Conservation (phyloP, 2,888 invertebrate species). For the Ellobium chinense region DNA sequence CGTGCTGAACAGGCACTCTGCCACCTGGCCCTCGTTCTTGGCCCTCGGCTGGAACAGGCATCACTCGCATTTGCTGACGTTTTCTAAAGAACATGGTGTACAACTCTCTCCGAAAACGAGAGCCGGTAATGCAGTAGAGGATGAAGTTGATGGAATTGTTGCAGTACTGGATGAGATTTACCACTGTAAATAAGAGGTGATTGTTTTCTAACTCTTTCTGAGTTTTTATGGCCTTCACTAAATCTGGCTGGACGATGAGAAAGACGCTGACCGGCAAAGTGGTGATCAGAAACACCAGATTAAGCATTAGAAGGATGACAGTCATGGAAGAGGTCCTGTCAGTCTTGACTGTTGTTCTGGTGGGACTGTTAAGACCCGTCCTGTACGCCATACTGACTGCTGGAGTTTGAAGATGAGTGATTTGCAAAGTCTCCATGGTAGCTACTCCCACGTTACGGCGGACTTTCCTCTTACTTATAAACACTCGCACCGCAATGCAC, state of each 20-base stretch:
- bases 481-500: slow-evolving; percentile 56
- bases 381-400: not conserved
- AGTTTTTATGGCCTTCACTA: slow-evolving; percentile 26
- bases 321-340: slow-evolving; percentile 63
- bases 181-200: not conserved
- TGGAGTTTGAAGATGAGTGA: not conserved
- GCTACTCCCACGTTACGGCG: slow-evolving; percentile 7
- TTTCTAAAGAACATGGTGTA: slow-evolving; percentile 52
- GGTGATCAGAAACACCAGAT: slow-evolving; percentile 61
- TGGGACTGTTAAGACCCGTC: not conserved
- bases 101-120: slow-evolving; percentile 64
- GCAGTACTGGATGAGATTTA: slow-evolving; percentile 28
- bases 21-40: not conserved
- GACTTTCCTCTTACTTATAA: slow-evolving; percentile 12
- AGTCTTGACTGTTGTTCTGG: not conserved
- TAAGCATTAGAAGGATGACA: slow-evolving; percentile 62
- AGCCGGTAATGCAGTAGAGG: slow-evolving; percentile 68
- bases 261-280: slow-evolving; percentile 62
- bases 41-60: not conserved
- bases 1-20: not conserved
- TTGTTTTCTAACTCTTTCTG: not conserved
- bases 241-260: slow-evolving; percentile 54
- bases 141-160: slow-evolving; percentile 66
- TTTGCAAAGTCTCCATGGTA: not conserved
- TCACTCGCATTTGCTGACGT: not conserved